Base-by-base conservation (phyloP, 2,113 vertebrate genomes). In the Engraulis encrasicolus region DNA sequence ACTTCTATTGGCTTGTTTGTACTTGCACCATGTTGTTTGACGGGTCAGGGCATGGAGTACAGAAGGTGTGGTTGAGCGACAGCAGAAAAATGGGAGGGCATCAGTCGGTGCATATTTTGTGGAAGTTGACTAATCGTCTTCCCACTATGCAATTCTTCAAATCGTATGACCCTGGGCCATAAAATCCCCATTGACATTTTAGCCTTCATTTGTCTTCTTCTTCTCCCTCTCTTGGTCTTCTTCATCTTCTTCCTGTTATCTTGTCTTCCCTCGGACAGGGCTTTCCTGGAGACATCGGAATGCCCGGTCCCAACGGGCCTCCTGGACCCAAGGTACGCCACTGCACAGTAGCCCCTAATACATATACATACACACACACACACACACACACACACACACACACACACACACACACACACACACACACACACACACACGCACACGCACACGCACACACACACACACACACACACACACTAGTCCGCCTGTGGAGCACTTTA, bases 251-350 rank as follows among this genome's bases (percentile, higher is more conserved):
- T 87, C 50, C 78, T 84, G 71, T 88, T 17, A n/a, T 58, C 54
- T 58, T 23, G 40, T 45, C 54, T 9, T 54, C 54, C n/a, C 54
- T 23, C 6, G 54, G 66, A 74, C 66, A 99, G 98, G 98, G 98
- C 50, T 99, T 99, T 95, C 98, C 98, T 78, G 98, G 98, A 86
- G 97, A 99, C 91, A 99, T 99, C 90, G 98, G 98, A 38, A 83
- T 94, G 79, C 98, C 98, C 88, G 98, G 98, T 81, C 95, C 96
- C 15, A 99, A 99, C 31, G 98, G 98, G 83, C 97, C 96, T 66
- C 96, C 95, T 88, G 98, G 98, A 91, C 94, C 92, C 89, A 98
- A 99, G 97, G 98, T 99, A 97, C 91, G n/a, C n/a, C n/a, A 84
- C 36, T 66, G 45, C 54, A 36, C 18, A 17, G 36, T 34, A 15